phyloP scores from a whole-genome alignment of 2,113 vertebrate genomes.

The Pholis gunnellus region DNA sequence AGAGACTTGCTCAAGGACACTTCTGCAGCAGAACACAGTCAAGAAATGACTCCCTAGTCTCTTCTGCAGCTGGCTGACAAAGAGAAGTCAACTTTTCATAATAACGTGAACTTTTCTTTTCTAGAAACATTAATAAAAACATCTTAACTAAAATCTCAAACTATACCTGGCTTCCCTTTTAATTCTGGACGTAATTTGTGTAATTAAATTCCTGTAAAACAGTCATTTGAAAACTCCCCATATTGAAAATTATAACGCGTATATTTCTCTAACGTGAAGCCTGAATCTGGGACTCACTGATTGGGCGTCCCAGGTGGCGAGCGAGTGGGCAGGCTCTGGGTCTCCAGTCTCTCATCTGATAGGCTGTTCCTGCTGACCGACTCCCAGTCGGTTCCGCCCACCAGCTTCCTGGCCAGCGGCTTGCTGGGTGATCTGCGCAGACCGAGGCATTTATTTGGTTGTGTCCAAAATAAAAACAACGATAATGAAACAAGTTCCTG shows the following conservation, averaged over 20 bases:
- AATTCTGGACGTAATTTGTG: background rate
- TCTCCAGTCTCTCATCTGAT: slow-evolving; percentile 96
- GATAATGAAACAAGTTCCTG: background rate
- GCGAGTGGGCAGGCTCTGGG: slow-evolving; percentile 96
- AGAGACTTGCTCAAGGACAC: background rate
- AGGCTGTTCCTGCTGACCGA: slow-evolving; percentile 94
- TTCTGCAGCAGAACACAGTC: background rate
- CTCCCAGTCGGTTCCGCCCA: slow-evolving; percentile 95
- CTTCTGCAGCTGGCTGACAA: background rate
- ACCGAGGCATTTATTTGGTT: background rate
- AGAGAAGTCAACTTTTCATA: background rate
- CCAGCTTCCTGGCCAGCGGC: slow-evolving; percentile 91
- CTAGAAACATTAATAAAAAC: background rate
- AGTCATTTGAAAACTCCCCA: background rate
- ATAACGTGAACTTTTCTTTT: background rate
- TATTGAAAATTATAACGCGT: background rate
- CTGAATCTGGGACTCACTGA: slow-evolving; percentile 88
- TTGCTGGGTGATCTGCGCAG: slow-evolving; percentile 94
- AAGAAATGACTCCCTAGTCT: background rate
- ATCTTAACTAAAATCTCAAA: background rate
- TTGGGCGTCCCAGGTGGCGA: slow-evolving; percentile 97
- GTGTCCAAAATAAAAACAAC: background rate
- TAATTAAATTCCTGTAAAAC: too few species aligned
- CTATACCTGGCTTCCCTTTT: background rate
- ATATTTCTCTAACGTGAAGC: background rate